Evolutionary conservation across 1,140 invertebrate genomes (phyloP), one percentile per base, ranked within the genome.

Genomic region (Latrodectus geometricus): DNA sequence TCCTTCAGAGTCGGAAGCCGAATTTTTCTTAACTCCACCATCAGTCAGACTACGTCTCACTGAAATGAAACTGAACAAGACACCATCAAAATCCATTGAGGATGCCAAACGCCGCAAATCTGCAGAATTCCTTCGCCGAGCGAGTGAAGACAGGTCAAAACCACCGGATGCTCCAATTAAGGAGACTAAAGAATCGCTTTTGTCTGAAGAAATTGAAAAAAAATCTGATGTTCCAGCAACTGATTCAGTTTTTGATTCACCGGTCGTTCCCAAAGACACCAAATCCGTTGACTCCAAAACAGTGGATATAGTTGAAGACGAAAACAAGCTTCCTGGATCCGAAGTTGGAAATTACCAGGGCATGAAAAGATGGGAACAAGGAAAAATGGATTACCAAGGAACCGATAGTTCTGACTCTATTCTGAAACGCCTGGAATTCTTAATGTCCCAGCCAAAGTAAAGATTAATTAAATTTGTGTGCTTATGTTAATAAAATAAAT

Each of bases 321-420:
- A 86, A 23, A 80, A 52, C 66, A 9, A 49, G 2, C 76, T 72
- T 79, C 81, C 70, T 3, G 86, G 80, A 8, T 52, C 79, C 11
- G 86, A 83, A 61, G 66, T 86, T 0, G 87, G 82, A 9, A 56
- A 88, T 70, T 88, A 83, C 20, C 90, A 68, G 89, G 91, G 84
- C 82, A 90, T 79, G 89, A 89, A 72, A 48, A 90, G 89, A 7
- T 93, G 92, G 92, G 92, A 93, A 88, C 89, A 89, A n/a, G 92
- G 92, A 5, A 88, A 90, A 79, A 92, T 92, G 49, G 92, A 93
- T 88, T 93, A 93, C 88, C 81, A 90, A 81, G 92, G 92, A 9
- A 85, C 87, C 14, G 93, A 93, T 89, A 89, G 90, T 15, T 93
- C 93, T 86, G 90, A 91, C 20, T 92, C 91, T 87, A 92, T 93